Base-by-base conservation (phyloP, 2,888 invertebrate species). In the Deilephila elpenor region DNA sequence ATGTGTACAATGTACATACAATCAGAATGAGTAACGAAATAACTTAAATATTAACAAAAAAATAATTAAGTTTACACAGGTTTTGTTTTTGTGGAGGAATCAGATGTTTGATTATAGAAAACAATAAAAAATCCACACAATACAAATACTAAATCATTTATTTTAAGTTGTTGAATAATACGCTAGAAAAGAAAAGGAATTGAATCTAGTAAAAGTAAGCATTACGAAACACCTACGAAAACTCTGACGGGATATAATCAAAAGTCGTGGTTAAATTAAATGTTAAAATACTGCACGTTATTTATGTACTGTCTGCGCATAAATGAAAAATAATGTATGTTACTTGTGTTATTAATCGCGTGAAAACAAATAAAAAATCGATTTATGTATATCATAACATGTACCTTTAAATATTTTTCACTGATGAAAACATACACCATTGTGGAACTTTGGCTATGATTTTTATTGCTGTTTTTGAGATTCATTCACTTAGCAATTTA, bases 341-440 rank as follows among this genome's bases (percentile, higher is more conserved):
- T 44, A 56, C 56, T 56, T 56, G 56, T n/a, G n/a, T 56, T 56
- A 56, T 19, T 56, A 56, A n/a, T 56, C 56, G n/a, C n/a, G 56
- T 59, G 34, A 62, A 71, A 71, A 62, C 59, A 73, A 78, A 78
- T 79, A 78, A 75, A 77, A 88, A 86, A 87, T 87, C 86, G 84
- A 87, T 74, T 59, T 53, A 62, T 62, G 34, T 25, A 59, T 72
- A 29, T 7, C 17, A 17, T 5, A 8, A 60, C 82, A 87, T 86
- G 80, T 79, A 88, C 88, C 88, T 87, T 84, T 85, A 82, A 86
- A 71, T 71, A 70, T 60, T 60, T 59, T 67, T 70, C 62, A 74
- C 59, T 56, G 8, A 25, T 67, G 60, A 70, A 59, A 44, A 72
- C 25, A 56, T 64, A 64, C 72, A 34, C 34, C 53, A 53, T 60